phyloP scores from a whole-genome alignment of 2,888 invertebrate species.

The Clitarchus hookeri region DNA sequence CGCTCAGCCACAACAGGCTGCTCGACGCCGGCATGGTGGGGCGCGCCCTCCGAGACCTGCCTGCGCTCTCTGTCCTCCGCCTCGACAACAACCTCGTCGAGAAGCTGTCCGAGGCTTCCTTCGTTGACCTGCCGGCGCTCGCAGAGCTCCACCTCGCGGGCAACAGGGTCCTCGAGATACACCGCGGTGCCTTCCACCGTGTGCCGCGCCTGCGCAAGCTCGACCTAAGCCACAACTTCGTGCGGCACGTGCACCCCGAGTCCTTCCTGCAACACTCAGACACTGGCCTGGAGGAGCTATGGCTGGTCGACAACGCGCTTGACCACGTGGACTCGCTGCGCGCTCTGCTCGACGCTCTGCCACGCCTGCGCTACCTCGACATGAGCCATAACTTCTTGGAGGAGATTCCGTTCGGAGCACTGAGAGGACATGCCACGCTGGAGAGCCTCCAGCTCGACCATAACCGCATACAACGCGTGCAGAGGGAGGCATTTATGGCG shows the following conservation, averaged over 20 bases:
- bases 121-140: slow-evolving; percentile 75
- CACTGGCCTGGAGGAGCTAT: slow-evolving; percentile 69
- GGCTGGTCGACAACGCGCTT: slow-evolving; percentile 76
- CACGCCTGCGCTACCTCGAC: slow-evolving; percentile 76
- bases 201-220: slow-evolving; percentile 73
- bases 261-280: slow-evolving; percentile 77
- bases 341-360: slow-evolving; percentile 75
- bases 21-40: slow-evolving; percentile 82
- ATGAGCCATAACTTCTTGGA: slow-evolving; percentile 77
- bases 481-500: slow-evolving; percentile 78
- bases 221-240: slow-evolving; percentile 76
- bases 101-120: slow-evolving; percentile 74
- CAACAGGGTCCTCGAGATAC: slow-evolving; percentile 75
- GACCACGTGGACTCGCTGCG: slow-evolving; percentile 74
- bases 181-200: slow-evolving; percentile 77
- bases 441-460: slow-evolving; percentile 81
- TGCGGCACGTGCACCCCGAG: slow-evolving; percentile 78
- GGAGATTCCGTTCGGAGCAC: slow-evolving; percentile 76
- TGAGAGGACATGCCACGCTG: slow-evolving; percentile 78
- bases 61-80: slow-evolving; percentile 69
- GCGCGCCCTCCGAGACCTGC: slow-evolving; percentile 74
- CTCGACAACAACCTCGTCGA: slow-evolving; percentile 74
- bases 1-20: slow-evolving; percentile 73
- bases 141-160: slow-evolving; percentile 65
- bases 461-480: slow-evolving; percentile 74